These are phyloP conservation scores for Ceyx erithaca DNA, from an alignment of 2,797 vertebrate species.

Conservation along the genomic window DNA sequence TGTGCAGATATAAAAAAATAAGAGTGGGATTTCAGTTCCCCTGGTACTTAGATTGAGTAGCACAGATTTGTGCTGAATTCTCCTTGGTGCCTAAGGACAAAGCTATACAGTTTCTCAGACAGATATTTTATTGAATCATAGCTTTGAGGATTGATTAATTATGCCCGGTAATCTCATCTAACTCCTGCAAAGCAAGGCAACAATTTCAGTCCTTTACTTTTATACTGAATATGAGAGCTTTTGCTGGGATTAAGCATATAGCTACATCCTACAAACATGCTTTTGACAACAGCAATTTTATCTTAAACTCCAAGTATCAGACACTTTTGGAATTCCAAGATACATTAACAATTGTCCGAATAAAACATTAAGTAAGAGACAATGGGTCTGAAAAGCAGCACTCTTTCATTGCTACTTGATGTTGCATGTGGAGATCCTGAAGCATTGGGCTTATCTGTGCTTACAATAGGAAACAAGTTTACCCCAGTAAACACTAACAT, in stretches of 20 bases:
- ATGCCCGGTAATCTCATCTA: neutral
- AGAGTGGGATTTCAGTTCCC: neutral
- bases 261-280: neutral
- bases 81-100: neutral
- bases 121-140: neutral
- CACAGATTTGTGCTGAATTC: neutral
- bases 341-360: neutral
- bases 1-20: neutral
- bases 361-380: neutral
- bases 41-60: neutral
- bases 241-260: neutral
- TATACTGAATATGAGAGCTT: neutral
- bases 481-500: neutral
- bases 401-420: neutral
- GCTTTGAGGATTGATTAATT: neutral
- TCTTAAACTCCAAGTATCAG: neutral
- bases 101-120: neutral
- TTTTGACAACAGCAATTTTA: neutral
- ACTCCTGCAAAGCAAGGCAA: neutral
- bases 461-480: neutral
- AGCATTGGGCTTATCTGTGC: neutral
- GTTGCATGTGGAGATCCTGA: accelerated
- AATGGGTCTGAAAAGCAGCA: neutral
- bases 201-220: neutral
- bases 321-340: neutral